These are phyloP conservation scores for Sula dactylatra DNA, from an alignment of 2,113 vertebrate species.

Conservation along the genomic window DNA sequence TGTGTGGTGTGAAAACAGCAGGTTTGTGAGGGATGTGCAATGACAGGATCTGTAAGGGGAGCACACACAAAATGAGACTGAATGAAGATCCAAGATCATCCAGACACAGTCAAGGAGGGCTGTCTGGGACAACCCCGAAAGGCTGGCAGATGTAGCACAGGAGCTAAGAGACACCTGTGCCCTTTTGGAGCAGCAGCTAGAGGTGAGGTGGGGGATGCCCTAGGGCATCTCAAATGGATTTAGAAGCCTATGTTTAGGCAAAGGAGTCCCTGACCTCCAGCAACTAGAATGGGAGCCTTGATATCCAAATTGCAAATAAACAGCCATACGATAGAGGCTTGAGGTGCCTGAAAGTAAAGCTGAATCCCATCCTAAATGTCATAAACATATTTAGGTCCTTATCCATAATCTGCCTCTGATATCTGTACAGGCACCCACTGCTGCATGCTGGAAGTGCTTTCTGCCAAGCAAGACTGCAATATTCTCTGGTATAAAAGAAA, in stretches of 20 bases:
- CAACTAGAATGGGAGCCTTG: background rate
- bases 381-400: background rate
- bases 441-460: background rate
- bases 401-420: background rate
- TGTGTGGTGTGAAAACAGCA: background rate
- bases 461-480: background rate
- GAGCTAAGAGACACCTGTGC: accelerated
- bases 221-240: background rate
- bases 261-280: background rate
- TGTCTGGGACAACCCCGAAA: background rate
- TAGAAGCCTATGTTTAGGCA: background rate
- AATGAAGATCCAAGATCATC: background rate
- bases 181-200: background rate
- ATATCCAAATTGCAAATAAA: background rate
- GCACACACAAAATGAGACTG: background rate
- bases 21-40: background rate
- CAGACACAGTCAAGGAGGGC: accelerated
- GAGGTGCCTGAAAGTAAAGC: background rate
- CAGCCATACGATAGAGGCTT: background rate
- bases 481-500: background rate
- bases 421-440: background rate
- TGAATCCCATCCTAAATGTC: background rate
- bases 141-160: background rate
- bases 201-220: background rate
- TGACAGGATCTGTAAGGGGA: background rate